Conservation (phyloP, 2,888 invertebrate genomes). For the Tortrix viridana region DNA sequence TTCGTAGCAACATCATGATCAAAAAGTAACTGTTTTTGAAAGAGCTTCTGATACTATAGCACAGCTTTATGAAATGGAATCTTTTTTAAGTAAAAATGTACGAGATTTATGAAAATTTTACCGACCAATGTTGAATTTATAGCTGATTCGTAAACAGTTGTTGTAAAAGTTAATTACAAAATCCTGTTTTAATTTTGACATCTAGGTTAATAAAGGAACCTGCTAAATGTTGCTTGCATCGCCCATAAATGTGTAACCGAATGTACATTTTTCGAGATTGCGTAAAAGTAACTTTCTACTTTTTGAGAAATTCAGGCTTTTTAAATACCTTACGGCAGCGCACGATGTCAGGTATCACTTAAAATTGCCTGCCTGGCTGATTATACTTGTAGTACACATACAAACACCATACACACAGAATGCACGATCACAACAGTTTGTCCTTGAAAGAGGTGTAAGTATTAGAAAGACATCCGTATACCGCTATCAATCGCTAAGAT, state of each 20-base stretch:
- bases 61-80: no score
- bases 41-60: background rate
- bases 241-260: conserved; percentile 6
- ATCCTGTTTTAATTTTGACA: no score
- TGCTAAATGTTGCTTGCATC: conserved; percentile 2
- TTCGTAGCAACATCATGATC: conserved; percentile 60
- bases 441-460: no score
- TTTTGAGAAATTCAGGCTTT: conserved; percentile 24
- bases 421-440: no score
- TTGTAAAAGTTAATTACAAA: no score
- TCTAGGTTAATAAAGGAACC: conserved; percentile 4
- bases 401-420: no score
- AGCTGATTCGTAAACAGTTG: no score
- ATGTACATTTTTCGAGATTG: conserved; percentile 18
- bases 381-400: background rate
- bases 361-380: background rate
- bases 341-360: background rate
- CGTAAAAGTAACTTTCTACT: conserved; percentile 35
- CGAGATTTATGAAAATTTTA: no score
- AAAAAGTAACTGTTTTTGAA: conserved; percentile 40
- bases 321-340: conserved; percentile 6
- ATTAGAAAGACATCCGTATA: no score
- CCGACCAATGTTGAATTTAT: no score
- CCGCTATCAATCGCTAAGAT: conserved; percentile 16
- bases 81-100: no score